A percentile compares a stretch with the other conserved stretches of the same genome.
Evolutionary conservation across 2,888 invertebrate genomes (phyloP).

Genomic region (Thymelicus acteon): DNA sequence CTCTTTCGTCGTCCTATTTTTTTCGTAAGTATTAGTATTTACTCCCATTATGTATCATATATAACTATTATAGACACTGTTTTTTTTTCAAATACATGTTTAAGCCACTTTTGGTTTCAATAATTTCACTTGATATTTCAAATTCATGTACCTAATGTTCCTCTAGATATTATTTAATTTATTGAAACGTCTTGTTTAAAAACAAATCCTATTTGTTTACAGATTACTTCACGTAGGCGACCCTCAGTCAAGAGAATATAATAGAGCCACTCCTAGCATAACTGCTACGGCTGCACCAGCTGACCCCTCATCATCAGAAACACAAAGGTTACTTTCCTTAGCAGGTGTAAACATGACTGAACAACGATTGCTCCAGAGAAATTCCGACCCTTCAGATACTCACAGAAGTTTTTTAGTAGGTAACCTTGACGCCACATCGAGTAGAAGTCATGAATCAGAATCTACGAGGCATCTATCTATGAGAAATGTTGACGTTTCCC

Average conservation of each 20-base stretch:
- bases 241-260: slow-evolving; percentile 68
- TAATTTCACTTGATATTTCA: no score
- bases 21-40: no score
- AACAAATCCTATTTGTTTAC: slow-evolving; percentile 51
- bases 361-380: slow-evolving; percentile 81
- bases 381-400: slow-evolving; percentile 78
- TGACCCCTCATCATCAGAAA: slow-evolving; percentile 76
- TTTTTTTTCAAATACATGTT: no score
- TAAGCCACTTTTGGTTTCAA: no score
- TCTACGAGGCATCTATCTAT: slow-evolving; percentile 75
- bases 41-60: no score
- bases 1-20: no score
- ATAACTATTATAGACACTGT: no score
- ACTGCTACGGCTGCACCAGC: slow-evolving; percentile 61
- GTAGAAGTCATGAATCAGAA: slow-evolving; percentile 70
- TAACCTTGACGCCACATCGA: slow-evolving; percentile 64
- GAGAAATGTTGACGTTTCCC: slow-evolving; percentile 78
- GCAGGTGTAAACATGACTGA: slow-evolving; percentile 84
- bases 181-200: no score
- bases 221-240: slow-evolving; percentile 78
- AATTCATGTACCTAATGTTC: no score
- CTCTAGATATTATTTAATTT: no score
- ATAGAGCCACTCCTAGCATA: slow-evolving; percentile 67
- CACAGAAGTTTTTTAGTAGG: slow-evolving; percentile 81
- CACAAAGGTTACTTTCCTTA: slow-evolving; percentile 78